Conservation (phyloP, 1,140 invertebrate genomes). For the Ganaspis sp. region DNA sequence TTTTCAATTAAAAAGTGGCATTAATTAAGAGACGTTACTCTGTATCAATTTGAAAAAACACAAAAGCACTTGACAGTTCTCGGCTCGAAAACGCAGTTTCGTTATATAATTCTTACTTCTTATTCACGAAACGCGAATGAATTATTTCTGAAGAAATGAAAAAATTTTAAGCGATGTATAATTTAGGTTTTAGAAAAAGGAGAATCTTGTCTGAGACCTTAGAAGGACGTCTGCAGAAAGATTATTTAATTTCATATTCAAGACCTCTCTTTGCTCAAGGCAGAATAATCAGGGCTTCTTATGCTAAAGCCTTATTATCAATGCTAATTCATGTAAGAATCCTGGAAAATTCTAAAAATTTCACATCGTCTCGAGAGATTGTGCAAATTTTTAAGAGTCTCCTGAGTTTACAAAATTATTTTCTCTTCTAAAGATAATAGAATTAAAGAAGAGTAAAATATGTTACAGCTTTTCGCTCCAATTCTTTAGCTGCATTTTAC, state of each 20-base stretch:
- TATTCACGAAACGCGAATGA: no score
- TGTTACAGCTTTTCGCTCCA: neutral
- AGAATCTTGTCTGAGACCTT: neutral
- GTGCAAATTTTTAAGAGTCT: conserved; percentile 13
- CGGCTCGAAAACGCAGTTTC: no score
- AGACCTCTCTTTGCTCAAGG: conserved; percentile 12
- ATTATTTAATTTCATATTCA: conserved; percentile 15
- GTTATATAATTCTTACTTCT: no score
- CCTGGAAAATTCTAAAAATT: conserved; percentile 5
- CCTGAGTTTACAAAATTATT: conserved; percentile 14
- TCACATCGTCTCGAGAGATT: neutral
- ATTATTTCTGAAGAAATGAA: no score
- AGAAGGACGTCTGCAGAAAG: neutral
- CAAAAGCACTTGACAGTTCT: no score
- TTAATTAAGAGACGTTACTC: no score
- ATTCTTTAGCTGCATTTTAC: no score
- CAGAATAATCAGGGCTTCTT: conserved; percentile 9
- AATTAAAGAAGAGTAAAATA: neutral
- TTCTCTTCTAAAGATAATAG: conserved; percentile 14
- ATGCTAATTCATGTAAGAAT: conserved; percentile 14
- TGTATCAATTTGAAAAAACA: no score
- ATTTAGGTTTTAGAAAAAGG: neutral
- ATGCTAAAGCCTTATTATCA: conserved; percentile 13
- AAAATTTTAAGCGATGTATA: no score
- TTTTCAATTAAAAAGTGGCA: no score